These are phyloP conservation scores for Zeus faber DNA, from an alignment of 2,113 vertebrate species.

Conservation along the genomic window DNA sequence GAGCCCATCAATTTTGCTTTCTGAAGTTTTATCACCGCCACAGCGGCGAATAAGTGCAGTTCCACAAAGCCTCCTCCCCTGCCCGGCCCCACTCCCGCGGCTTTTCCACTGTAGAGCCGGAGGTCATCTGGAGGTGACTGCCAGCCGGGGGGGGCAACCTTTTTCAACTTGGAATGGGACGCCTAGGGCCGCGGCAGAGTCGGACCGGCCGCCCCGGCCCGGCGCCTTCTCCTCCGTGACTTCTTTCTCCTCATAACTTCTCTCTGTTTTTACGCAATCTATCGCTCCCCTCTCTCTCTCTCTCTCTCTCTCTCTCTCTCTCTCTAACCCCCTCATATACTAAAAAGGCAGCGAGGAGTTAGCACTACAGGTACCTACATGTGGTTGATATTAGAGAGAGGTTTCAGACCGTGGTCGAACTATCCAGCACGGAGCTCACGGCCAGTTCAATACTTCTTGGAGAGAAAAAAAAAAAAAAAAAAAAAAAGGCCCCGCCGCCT, in stretches of 20 bases:
- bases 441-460: conserved; percentile 38
- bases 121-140: conserved; percentile 91
- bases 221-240: conserved; percentile 13
- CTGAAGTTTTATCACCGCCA: conserved; percentile 99
- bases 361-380: conserved; percentile 80
- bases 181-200: conserved; percentile 58
- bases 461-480: conserved; percentile 22
- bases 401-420: conserved; percentile 73
- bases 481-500: conserved; percentile 18
- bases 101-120: conserved; percentile 83
- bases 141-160: conserved; percentile 88
- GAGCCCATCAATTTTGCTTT: conserved; percentile 99
- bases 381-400: conserved; percentile 90
- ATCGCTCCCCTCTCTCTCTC: neutral
- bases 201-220: conserved; percentile 39
- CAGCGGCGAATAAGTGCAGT: conserved; percentile 90
- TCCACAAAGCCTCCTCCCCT: conserved; percentile 87
- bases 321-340: conserved; percentile 27
- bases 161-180: conserved; percentile 76
- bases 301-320: conserved; percentile 6
- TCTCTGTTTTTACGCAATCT: neutral
- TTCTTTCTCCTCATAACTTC: conserved; percentile 3
- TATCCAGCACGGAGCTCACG: conserved; percentile 67
- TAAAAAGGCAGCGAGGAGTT: conserved; percentile 30
- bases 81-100: conserved; percentile 81